These are phyloP conservation scores for Lampris megalopsis DNA, from an alignment of 2,113 vertebrate genomes.

Conservation along the genomic window DNA sequence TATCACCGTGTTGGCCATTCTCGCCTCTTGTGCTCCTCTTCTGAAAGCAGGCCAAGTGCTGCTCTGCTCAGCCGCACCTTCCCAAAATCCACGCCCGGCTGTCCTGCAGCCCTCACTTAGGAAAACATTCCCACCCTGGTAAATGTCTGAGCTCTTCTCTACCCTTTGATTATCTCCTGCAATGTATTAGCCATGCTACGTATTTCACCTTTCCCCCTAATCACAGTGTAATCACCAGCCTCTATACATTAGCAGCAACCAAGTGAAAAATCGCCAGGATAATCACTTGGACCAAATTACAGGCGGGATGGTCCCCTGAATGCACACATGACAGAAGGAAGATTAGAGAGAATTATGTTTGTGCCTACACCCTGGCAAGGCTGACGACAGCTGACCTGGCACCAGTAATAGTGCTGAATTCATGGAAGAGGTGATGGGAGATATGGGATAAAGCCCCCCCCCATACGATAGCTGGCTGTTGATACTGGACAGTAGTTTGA, in stretches of 20 bases:
- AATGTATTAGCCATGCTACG: conserved; percentile 74
- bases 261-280: conserved; percentile 79
- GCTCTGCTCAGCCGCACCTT: conserved; percentile 43
- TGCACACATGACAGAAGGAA: conserved; percentile 78
- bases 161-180: conserved; percentile 77
- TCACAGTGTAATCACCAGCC: conserved; percentile 75
- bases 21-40: not conserved
- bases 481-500: conserved; percentile 40
- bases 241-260: conserved; percentile 80
- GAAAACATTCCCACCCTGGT: conserved; percentile 64
- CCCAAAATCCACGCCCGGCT: conserved; percentile 46
- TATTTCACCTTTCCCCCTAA: conserved; percentile 78
- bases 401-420: conserved; percentile 61
- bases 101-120: conserved; percentile 40
- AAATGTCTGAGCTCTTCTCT: conserved; percentile 65
- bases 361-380: conserved; percentile 73
- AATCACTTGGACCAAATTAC: conserved; percentile 79
- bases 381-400: conserved; percentile 72
- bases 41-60: conserved; percentile 17
- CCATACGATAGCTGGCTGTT: conserved; percentile 41
- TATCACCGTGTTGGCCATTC: conserved; percentile 14
- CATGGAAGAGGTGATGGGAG: conserved; percentile 41
- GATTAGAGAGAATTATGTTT: conserved; percentile 82
- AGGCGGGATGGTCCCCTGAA: conserved; percentile 69
- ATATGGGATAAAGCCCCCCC: conserved; percentile 44